phyloP scores from a whole-genome alignment of 1,140 invertebrate species.

The Calosoma granatense region DNA sequence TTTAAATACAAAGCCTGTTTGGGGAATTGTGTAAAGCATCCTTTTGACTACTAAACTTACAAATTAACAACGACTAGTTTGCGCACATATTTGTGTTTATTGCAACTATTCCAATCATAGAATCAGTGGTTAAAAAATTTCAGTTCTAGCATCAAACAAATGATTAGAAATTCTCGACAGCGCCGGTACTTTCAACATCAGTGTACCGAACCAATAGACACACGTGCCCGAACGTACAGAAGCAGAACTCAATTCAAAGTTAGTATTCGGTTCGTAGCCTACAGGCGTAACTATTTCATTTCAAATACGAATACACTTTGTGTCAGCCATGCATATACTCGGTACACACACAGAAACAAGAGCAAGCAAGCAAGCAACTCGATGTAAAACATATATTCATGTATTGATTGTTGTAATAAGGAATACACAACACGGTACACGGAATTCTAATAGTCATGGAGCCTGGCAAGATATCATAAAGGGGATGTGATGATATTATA shows the following conservation, averaged over 20 bases:
- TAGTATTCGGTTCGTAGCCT: background rate
- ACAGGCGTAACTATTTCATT: slow-evolving; percentile 8
- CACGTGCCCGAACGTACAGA: background rate
- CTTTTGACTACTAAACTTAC: too few species aligned
- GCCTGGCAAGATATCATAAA: too few species aligned
- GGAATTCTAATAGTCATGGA: background rate
- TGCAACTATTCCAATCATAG: too few species aligned
- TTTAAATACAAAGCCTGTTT: too few species aligned
- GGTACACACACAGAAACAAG: background rate
- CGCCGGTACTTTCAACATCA: background rate
- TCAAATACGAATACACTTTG: slow-evolving; percentile 1
- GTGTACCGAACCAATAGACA: background rate
- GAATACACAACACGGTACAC: background rate
- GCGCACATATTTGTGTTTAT: background rate
- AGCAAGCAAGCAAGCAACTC: background rate
- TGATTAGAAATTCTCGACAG: background rate
- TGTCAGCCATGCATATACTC: too few species aligned
- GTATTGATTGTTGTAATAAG: slow-evolving; percentile 5
- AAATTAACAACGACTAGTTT: background rate
- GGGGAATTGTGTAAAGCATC: too few species aligned
- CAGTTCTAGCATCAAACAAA: background rate
- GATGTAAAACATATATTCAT: background rate
- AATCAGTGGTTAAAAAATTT: too few species aligned
- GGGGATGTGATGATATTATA: too few species aligned
- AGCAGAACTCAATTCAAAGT: slow-evolving; percentile 4